Conservation (phyloP, 2,113 vertebrate species). For the Struthidea cinerea region DNA sequence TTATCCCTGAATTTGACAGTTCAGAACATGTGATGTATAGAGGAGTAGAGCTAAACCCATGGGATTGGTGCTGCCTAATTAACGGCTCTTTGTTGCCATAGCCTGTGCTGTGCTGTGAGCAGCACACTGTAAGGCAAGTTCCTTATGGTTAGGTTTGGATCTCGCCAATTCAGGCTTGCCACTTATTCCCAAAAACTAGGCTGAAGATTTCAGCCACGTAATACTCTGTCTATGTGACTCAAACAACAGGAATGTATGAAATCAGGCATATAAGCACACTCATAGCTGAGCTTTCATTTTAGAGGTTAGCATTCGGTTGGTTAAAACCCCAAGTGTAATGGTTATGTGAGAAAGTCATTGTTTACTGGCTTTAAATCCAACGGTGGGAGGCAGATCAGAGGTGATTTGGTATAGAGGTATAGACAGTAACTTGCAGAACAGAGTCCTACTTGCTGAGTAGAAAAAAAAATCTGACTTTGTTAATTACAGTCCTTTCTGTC, state of each 20-base stretch:
- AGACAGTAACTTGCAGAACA: not conserved
- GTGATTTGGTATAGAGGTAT: not conserved
- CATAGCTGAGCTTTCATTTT: not conserved
- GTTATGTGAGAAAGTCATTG: not conserved
- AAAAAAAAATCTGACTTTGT: not conserved
- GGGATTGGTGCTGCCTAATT: constrained; percentile 62
- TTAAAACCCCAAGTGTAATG: not conserved
- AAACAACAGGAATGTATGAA: not conserved
- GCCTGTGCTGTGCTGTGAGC: constrained; percentile 30
- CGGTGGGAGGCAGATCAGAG: not conserved
- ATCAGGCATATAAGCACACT: not conserved
- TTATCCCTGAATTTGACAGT: constrained; percentile 63
- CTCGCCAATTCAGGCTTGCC: not conserved
- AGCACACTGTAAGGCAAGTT: constrained; percentile 40
- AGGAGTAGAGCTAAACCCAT: constrained; percentile 60
- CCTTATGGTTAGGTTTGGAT: constrained; percentile 15
- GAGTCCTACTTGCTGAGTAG: not conserved
- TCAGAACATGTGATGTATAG: constrained; percentile 55
- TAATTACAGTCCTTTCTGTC: not conserved
- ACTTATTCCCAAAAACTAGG: not conserved
- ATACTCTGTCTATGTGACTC: not conserved
- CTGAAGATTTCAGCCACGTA: not conserved
- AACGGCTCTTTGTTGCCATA: constrained; percentile 55
- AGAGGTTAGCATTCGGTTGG: not conserved
- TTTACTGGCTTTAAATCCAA: not conserved